Evolutionary conservation across 2,888 invertebrate species (phyloP), one percentile per base, ranked within the genome.

Genomic region (Drepana falcataria): DNA sequence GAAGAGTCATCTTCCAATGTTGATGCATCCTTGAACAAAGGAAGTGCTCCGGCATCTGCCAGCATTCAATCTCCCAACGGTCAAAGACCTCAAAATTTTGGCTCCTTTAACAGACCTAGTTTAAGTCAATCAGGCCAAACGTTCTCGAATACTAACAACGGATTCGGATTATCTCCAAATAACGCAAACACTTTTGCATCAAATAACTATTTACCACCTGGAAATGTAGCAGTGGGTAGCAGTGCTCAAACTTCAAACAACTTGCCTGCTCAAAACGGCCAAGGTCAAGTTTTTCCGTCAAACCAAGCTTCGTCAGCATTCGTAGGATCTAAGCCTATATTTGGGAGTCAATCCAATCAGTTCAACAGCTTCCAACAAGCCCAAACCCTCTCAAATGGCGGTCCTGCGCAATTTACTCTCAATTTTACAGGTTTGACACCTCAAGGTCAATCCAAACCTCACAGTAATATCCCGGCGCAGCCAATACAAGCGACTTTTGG

Each of bases 191-290:
- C 55, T 48, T 62, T 69, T 59, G 73, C 61, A 48, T 56, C 68
- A 47, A 72, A 64, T 4, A 77, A 79, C 51, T 77, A 78, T 49
- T 65, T 75, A 47, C 75, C 79, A 40, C 79, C 79, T 34, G 51
- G 61, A n/a, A 64, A 55, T 35, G 54, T 52, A 41, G 63, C 60
- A 47, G 59, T 60, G 34, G 68, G 60, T 51, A 52, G 53, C 40
- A 59, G 34, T 35, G 53, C 61, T 7, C 54, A 62, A 49, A 47
- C 56, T 37, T 48, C 56, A 41, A 58, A 48, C n/a, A 55, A 52
- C 48, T 56, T 66, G 33, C 59, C 58, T 9, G n/a, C 58, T 2
- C 37, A 52, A 35, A 35, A 47, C n/a, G 52, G 55, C 37, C 51
- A 54, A 41, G 37, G 37, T 49, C 48, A 35, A 4, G 51, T 40